Base-by-base conservation (phyloP, 2,797 vertebrate genomes). In the Falco peregrinus region DNA sequence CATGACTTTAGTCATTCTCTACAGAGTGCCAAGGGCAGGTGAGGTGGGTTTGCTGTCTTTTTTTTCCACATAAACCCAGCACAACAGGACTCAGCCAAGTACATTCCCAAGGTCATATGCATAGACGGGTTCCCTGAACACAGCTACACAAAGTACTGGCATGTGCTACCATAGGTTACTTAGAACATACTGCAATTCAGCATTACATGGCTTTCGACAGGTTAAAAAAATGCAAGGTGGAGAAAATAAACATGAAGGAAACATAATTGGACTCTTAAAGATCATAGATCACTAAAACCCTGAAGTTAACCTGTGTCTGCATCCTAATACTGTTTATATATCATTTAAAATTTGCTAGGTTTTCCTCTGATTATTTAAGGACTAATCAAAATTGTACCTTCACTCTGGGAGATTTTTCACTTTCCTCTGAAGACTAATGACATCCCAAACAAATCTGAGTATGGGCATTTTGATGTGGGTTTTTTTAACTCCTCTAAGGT, bases 361-460 rank as follows among this genome's bases (percentile, higher is more conserved):
- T 87, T 77, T 84, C 78, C 57, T 87, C 65, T 92, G 85, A 94
- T 95, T 94, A 93, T 93, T 94, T 94, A 93, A 95, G 85, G 47
- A 88, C 61, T 95, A 93, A 91, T 96, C 82, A 95, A 94, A 93
- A 95, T 75, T 93, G 33, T 59, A 37, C n/a, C 39, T 78, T 85
- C 85, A 31, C 53, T 94, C 91, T 81, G 54, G 53, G 73, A 94
- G 48, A 91, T 81, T 78, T 88, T 91, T 25, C 35, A 67, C 48
- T 94, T 95, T 91, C 61, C 54, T 91, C 45, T 96, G 87, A 91
- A 94, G 89, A 94, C 91, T 95, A 93, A 95, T 89, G 88, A 90
- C 88, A 94, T 91, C 41, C 51, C 84, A 92, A 95, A 94, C 41
- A 92, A 84, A 57, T 85, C 64, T 83, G 81, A 95, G 56, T 80